Evolutionary conservation across 2,888 invertebrate genomes (phyloP).

Genomic region (Clusia tigrina): DNA sequence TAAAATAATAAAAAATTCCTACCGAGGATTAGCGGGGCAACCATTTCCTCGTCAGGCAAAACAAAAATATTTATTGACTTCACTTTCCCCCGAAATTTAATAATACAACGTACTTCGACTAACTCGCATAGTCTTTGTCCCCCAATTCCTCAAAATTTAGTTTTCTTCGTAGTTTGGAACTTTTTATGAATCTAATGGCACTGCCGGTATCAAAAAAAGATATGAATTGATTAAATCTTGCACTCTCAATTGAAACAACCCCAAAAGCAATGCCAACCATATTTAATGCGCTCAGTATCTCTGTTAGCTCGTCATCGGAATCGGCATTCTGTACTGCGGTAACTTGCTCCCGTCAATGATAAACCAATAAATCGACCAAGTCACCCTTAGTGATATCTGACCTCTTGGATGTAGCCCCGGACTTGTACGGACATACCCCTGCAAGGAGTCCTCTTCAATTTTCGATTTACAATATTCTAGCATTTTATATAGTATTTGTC

Average conservation of each 20-base stretch:
- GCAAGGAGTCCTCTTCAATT: no score
- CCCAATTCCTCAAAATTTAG: slow-evolving; percentile 18
- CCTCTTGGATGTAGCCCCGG: no score
- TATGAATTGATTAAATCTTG: slow-evolving; percentile 11
- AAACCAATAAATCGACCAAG: not conserved
- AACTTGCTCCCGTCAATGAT: no score
- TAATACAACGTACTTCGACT: slow-evolving; percentile 6
- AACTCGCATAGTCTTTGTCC: slow-evolving; percentile 9
- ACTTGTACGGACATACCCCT: no score
- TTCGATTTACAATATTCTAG: no score
- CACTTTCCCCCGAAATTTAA: slow-evolving; percentile 22
- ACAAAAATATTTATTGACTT: slow-evolving; percentile 13
- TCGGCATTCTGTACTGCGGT: no score
- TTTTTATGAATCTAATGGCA: slow-evolving; percentile 18
- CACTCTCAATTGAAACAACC: not conserved
- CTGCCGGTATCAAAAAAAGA: slow-evolving; percentile 31
- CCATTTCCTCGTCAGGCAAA: slow-evolving; percentile 24
- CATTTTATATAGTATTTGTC: no score
- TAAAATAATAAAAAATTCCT: slow-evolving; percentile 25
- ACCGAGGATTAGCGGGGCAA: no score
- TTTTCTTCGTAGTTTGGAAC: not conserved
- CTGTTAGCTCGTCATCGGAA: no score
- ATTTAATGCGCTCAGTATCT: slow-evolving; percentile 8
- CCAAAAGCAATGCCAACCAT: slow-evolving; percentile 19
- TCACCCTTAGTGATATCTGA: not conserved